Evolutionary conservation across 1,140 invertebrate genomes (phyloP).

Genomic region (Archegozetes longisetosus): DNA sequence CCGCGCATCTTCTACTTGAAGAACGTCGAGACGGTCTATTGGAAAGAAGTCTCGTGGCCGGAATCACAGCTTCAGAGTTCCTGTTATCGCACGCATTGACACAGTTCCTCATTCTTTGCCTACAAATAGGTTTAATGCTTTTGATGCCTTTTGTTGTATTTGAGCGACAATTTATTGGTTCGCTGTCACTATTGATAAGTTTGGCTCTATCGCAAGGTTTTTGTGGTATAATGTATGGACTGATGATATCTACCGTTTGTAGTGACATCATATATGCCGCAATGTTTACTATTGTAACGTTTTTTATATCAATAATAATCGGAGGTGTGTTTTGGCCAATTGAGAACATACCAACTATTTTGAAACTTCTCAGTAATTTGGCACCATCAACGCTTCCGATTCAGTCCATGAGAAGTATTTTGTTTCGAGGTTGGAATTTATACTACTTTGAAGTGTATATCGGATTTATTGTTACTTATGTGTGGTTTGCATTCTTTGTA

Average conservation of each 20-base stretch:
- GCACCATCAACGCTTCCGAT: not conserved
- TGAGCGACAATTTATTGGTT: not conserved
- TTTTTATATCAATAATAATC: not conserved
- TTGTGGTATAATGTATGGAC: conserved; percentile 72
- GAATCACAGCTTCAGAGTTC: conserved; percentile 72
- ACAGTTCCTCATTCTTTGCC: conserved; percentile 82
- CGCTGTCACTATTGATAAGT: conserved; percentile 9
- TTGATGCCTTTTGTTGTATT: conserved; percentile 9
- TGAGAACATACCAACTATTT: not conserved
- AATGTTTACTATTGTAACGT: not conserved
- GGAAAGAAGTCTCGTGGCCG: conserved; percentile 73
- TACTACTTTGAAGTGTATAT: not conserved
- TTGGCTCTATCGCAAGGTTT: conserved; percentile 41
- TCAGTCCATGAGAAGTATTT: not conserved
- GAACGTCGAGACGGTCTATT: conserved; percentile 76
- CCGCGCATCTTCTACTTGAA: conserved; percentile 73
- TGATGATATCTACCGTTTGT: not conserved
- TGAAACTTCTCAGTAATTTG: not conserved
- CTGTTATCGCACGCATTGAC: conserved; percentile 79
- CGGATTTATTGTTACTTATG: conserved; percentile 5
- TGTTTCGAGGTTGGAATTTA: not conserved
- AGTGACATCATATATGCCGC: not conserved
- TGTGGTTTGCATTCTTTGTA: conserved; percentile 10
- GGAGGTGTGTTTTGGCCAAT: conserved; percentile 1
- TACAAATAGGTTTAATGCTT: conserved; percentile 24